Conservation (phyloP, 2,797 vertebrate genomes). For the Amphiprion clarkii region DNA sequence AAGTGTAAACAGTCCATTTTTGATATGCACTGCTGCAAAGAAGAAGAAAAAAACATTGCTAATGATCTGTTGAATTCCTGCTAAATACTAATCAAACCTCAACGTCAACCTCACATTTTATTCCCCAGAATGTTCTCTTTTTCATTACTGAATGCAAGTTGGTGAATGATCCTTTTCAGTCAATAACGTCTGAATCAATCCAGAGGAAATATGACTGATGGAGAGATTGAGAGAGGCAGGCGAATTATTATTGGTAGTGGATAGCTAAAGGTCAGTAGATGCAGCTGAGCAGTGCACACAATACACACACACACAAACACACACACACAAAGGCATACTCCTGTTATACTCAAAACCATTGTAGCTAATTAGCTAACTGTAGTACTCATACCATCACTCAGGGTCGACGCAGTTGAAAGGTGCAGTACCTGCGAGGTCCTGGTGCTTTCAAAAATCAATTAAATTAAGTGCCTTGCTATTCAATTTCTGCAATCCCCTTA, state of each 20-base stretch:
- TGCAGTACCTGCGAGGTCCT: conserved; percentile 40
- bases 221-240: background rate
- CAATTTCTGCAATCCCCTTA: conserved; percentile 67
- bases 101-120: background rate
- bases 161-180: conserved; percentile 26
- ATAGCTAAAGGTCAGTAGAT: conserved; percentile 29
- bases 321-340: background rate
- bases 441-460: conserved; percentile 74
- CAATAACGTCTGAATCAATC: conserved; percentile 13
- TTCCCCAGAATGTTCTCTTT: background rate
- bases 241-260: background rate
- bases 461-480: conserved; percentile 73
- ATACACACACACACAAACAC: background rate
- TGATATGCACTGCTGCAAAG: background rate
- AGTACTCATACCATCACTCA: conserved; percentile 46
- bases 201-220: conserved; percentile 1
- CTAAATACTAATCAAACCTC: background rate
- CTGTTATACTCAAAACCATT: conserved; percentile 19
- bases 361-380: conserved; percentile 47
- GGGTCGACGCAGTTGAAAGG: conserved; percentile 55
- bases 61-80: background rate
- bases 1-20: background rate
- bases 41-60: background rate
- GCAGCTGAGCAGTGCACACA: background rate
- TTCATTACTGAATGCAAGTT: conserved; percentile 2